Percentiles rank a stretch among this genome's conserved stretches.
Evolutionary conservation across 1,140 invertebrate species (phyloP).

Genomic region (Notospermus geniculatus): DNA sequence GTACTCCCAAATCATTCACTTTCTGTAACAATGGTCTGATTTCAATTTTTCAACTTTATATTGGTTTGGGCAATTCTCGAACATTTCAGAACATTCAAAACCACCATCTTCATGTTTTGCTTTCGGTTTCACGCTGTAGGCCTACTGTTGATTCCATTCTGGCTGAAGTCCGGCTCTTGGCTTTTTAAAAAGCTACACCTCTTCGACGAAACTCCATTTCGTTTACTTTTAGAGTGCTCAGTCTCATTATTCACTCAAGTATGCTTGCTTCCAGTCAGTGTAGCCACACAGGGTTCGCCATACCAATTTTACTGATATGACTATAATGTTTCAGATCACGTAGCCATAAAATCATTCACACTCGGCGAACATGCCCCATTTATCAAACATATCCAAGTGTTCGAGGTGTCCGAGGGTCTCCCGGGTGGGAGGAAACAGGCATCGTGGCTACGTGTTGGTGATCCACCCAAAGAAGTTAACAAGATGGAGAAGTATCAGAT

Average conservation of each 20-base stretch:
- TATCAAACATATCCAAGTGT: conserved; percentile 36
- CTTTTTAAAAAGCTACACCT: too few relatives aligned
- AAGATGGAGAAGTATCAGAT: conserved; percentile 52
- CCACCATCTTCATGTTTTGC: not conserved
- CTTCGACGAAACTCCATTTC: too few relatives aligned
- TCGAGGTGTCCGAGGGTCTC: conserved; percentile 42
- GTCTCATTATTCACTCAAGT: too few relatives aligned
- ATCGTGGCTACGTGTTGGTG: conserved; percentile 37
- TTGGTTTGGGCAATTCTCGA: not conserved
- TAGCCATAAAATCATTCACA: conserved; percentile 38
- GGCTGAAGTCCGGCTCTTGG: too few relatives aligned
- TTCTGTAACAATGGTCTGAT: too few relatives aligned
- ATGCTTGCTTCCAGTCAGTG: too few relatives aligned
- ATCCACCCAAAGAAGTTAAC: conserved; percentile 42
- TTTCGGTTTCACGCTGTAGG: not conserved
- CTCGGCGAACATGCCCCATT: conserved; percentile 44
- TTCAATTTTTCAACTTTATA: too few relatives aligned
- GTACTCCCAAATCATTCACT: too few relatives aligned
- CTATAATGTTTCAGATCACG: conserved; percentile 25
- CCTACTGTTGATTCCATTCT: too few relatives aligned
- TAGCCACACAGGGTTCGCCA: too few relatives aligned
- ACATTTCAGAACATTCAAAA: conserved; percentile 10
- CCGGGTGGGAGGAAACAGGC: conserved; percentile 37
- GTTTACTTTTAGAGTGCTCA: too few relatives aligned
- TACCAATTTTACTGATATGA: too few relatives aligned